A percentile compares a stretch with the other conserved stretches of the same genome.
phyloP scores from a whole-genome alignment of 92 coral and sea anemone genomes.

The Paramuricea clavata region DNA sequence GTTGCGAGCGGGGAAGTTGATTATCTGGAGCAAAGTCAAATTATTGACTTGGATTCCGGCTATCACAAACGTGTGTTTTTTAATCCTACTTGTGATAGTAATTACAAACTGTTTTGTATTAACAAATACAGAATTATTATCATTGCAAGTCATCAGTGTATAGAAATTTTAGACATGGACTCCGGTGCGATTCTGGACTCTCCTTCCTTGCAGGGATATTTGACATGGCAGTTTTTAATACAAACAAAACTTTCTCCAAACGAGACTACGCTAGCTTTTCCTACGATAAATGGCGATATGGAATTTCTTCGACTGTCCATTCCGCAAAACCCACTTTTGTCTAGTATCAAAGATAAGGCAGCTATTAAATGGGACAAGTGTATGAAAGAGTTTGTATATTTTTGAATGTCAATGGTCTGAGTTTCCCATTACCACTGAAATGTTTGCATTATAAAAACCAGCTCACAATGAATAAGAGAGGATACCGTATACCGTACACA shows the following conservation, averaged over 20 bases:
- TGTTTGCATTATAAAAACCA: too few relatives aligned
- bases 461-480: too few relatives aligned
- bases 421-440: too few relatives aligned
- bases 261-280: background rate
- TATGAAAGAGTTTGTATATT: too few relatives aligned
- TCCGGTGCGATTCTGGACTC: background rate
- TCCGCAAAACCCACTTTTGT: background rate
- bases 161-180: background rate
- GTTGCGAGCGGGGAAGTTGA: background rate
- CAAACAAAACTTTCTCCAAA: constrained; percentile 4
- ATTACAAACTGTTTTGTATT: background rate
- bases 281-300: background rate
- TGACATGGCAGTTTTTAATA: background rate
- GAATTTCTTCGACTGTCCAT: background rate
- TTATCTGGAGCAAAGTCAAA: background rate
- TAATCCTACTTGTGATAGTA: background rate
- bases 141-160: background rate
- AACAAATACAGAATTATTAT: background rate
- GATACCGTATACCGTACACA: too few relatives aligned
- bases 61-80: too few relatives aligned
- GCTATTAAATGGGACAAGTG: background rate
- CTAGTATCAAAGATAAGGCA: background rate
- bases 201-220: background rate
- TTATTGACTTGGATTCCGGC: background rate
- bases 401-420: too few relatives aligned